Evolutionary conservation across 2,797 vertebrate species (phyloP).

Genomic region (Hemitrygon akajei): DNA sequence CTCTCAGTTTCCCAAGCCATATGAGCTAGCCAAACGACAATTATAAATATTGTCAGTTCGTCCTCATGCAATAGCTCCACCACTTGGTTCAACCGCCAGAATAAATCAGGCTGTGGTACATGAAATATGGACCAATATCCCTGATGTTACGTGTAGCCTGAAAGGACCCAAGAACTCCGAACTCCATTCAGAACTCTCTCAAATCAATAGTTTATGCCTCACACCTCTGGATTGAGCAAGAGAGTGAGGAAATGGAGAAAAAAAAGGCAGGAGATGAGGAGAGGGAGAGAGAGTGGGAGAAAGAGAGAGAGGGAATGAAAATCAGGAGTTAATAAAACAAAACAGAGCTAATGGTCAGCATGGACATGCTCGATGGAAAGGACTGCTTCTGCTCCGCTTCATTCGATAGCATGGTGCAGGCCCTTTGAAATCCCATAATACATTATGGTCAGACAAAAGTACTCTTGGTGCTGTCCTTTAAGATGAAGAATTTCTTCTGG

Average conservation of each 20-base stretch:
- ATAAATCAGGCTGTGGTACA: too few species aligned
- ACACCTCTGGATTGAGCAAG: not conserved
- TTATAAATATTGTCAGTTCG: too few species aligned
- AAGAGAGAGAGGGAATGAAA: not conserved
- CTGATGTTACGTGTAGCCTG: not conserved
- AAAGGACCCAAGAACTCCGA: not conserved
- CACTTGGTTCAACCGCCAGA: not conserved
- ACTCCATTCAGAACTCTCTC: too few species aligned
- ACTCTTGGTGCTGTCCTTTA: not conserved
- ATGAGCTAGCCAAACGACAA: too few species aligned
- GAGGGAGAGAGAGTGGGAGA: not conserved
- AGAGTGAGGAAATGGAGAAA: not conserved
- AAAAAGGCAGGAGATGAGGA: not conserved
- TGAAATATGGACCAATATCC: not conserved
- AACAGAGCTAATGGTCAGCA: too few species aligned
- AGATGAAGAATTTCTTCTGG: not conserved
- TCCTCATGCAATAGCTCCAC: too few species aligned
- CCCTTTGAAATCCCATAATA: not conserved
- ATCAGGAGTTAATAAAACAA: not conserved
- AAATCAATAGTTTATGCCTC: not conserved
- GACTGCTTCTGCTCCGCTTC: too few species aligned
- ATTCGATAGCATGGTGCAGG: too few species aligned
- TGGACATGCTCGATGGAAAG: too few species aligned
- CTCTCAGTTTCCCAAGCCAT: too few species aligned
- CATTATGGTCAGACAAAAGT: not conserved